Evolutionary conservation across 1,140 invertebrate genomes (phyloP).

Genomic region (Hypothenemus hampei): DNA sequence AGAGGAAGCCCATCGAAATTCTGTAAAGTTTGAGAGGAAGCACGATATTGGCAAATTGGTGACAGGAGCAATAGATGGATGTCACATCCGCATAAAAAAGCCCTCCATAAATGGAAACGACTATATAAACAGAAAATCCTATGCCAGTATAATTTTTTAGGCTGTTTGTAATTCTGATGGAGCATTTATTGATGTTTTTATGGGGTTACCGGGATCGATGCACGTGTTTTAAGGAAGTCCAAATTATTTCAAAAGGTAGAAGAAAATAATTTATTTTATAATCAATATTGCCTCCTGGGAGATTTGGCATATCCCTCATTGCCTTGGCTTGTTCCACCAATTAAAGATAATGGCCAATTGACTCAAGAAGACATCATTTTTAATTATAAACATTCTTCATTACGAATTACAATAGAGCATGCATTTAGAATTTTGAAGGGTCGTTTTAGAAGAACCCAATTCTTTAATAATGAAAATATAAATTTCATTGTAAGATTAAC

Average conservation of each 20-base stretch:
- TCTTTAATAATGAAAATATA: neutral
- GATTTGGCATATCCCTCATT: slow-evolving; percentile 20
- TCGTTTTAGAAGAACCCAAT: neutral
- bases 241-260: slow-evolving; percentile 1
- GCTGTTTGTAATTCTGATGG: neutral
- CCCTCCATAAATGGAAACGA: slow-evolving; percentile 9
- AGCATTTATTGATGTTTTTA: slow-evolving; percentile 17
- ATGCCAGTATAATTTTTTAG: neutral
- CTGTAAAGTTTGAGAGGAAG: neutral
- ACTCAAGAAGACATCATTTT: slow-evolving; percentile 13
- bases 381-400: slow-evolving; percentile 16
- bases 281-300: slow-evolving; percentile 16
- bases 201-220: slow-evolving; percentile 20
- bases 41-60: neutral
- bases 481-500: neutral
- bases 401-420: slow-evolving; percentile 8
- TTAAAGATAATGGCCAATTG: slow-evolving; percentile 19
- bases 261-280: neutral
- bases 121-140: slow-evolving; percentile 15
- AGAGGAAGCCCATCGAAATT: neutral
- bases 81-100: slow-evolving; percentile 11
- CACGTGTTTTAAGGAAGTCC: slow-evolving; percentile 9
- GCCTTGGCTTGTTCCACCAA: slow-evolving; percentile 20
- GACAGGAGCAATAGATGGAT: too few species aligned
- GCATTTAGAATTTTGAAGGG: neutral